phyloP scores from a whole-genome alignment of 2,888 invertebrate genomes.

The Sthenelais limicola region DNA sequence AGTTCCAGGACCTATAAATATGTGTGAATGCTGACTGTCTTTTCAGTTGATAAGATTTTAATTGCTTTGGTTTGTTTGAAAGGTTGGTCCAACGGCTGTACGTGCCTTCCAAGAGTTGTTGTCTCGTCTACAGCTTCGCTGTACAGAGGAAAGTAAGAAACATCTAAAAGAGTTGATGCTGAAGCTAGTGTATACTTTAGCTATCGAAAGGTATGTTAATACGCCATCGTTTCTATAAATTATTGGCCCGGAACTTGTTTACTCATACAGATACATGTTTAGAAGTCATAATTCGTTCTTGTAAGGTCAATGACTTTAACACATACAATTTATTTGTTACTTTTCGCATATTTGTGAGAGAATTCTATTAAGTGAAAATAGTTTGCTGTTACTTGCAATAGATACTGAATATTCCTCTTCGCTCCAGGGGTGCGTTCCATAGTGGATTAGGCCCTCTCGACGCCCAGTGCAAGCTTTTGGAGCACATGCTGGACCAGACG shows the following conservation, averaged over 20 bases:
- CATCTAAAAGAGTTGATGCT: constrained; percentile 79
- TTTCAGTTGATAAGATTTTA: too few species aligned
- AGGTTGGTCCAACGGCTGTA: constrained; percentile 86
- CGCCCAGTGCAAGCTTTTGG: constrained; percentile 82
- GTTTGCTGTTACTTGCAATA: neutral
- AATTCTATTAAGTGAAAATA: too few species aligned
- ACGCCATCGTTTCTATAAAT: too few species aligned
- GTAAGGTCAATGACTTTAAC: too few species aligned
- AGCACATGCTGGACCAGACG: constrained; percentile 79
- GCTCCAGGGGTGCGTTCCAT: constrained; percentile 74
- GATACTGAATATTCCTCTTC: neutral
- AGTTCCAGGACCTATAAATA: too few species aligned
- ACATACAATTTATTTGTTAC: too few species aligned
- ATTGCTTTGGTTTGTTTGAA: too few species aligned
- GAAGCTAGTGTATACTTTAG: constrained; percentile 81
- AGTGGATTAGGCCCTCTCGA: constrained; percentile 77
- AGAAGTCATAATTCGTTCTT: too few species aligned
- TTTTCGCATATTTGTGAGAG: too few species aligned
- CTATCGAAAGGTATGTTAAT: constrained; percentile 77
- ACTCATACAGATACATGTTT: too few species aligned
- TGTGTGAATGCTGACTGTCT: too few species aligned
- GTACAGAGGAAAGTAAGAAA: constrained; percentile 75
- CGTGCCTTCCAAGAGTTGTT: constrained; percentile 82
- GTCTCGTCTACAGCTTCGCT: constrained; percentile 79
- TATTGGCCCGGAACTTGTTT: too few species aligned